Evolutionary conservation across 2,888 invertebrate genomes (phyloP), one percentile per base, ranked within the genome.

Genomic region (Antheraea assamensis): DNA sequence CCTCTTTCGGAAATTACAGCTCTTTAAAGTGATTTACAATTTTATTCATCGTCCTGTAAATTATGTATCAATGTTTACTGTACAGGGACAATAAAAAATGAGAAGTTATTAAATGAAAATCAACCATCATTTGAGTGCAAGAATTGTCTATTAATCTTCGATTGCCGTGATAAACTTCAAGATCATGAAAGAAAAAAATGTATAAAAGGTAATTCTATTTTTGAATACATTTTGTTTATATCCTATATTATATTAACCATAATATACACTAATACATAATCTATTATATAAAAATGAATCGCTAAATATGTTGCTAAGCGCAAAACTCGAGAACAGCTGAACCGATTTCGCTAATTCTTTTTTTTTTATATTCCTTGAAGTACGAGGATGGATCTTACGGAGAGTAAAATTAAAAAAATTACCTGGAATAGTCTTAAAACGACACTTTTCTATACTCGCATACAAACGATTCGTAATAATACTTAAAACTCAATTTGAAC

Each of bases 81-180:
- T 86, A 66, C 76, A 87, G 90, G 85, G 52, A 61, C 80, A 47
- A 81, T 90, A 30, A 90, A 90, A 82, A 82, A 83, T 76, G 88
- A 84, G 78, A 81, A 81, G 47, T 72, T 76, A 27, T 42, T 66
- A 17, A 70, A 71, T 73, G 80, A 80, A 52, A 78, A 78, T 72
- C 74, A 75, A 71, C 64, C 78, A 73, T 78, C 75, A 24, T 76
- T 78, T 77, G 82, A 86, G 74, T 87, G 87, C 76, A 88, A 85
- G 78, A 85, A 79, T 73, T 88, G 86, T 75, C 85, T 81, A 72
- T 76, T 82, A 5, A 76, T 82, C 55, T 87, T 88, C 74, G 80
- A 86, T 55, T 80, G 79, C 70, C 76, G 76, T 64, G 74, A 74
- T 31, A 84, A 85, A 77, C 84, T 83, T 75, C 81, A 81, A 74